Base-by-base conservation (phyloP, 2,888 invertebrate species). In the Heliconius sara region DNA sequence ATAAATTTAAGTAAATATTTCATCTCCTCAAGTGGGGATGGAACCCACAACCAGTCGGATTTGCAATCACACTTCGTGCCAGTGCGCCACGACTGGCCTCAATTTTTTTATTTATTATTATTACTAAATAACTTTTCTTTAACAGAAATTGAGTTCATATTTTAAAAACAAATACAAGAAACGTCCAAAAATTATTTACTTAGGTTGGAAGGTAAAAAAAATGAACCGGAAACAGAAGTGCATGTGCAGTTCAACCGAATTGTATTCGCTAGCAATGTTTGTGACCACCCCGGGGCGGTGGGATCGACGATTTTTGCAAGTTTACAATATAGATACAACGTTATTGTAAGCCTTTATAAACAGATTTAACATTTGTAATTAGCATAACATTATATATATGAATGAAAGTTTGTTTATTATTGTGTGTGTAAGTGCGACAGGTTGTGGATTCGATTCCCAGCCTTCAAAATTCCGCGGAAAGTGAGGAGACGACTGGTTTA, bases 211-310 rank as follows among this genome's bases (percentile, higher is more conserved):
- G 13, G 5, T 39, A 80, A 80, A 79, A 84, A 82, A 83, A 71
- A 43, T 12, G 5, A 30, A 76, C 82, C 83, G 84, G 83, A 83
- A 79, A 82, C 77, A 30, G 80, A 66, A 72, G 78, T 76, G 79
- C 81, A 82, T 83, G 82, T 83, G 83, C 82, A 81, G 77, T 63
- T 16, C 6, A 70, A 78, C 65, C 34, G 66, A 47, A 47, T 70
- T 71, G 76, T 79, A 27, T 76, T 72, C 76, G 72, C n/a, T 67
- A 34, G 47, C 77, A 80, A 60, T 82, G 65, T 81, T 80, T 83
- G 82, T 79, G 84, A 75, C 84, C 84, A 84, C 84, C 83, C 79
- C 43, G 27, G n/a, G 67, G 68, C 66, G 22, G 63, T 47, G 39
- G 19, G 73, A 57, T 16, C 39, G 25, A 60, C 30, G 34, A 73